Evolutionary conservation across 2,797 vertebrate genomes (phyloP).

Genomic region (Sciaenops ocellatus): DNA sequence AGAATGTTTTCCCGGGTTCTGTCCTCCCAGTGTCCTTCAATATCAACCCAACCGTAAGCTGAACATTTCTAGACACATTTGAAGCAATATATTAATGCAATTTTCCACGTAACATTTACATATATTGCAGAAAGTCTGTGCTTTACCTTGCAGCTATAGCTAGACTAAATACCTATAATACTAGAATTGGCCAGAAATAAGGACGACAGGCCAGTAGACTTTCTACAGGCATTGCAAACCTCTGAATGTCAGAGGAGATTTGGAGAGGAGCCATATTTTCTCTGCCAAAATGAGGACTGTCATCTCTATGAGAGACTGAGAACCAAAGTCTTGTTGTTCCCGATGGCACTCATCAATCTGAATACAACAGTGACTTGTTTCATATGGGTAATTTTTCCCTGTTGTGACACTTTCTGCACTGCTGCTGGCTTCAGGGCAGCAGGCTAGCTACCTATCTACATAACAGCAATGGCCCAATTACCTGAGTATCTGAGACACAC

Average conservation of each 20-base stretch:
- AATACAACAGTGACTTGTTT: constrained; percentile 50
- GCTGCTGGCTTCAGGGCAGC: constrained; percentile 38
- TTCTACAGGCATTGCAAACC: constrained; percentile 24
- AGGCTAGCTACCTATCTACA: constrained; percentile 32
- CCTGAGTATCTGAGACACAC: constrained; percentile 16
- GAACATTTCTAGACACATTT: constrained; percentile 14
- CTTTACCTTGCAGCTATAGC: constrained; percentile 33
- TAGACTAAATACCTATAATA: constrained; percentile 23
- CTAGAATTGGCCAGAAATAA: constrained; percentile 5
- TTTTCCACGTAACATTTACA: constrained; percentile 19
- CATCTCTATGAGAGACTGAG: constrained; percentile 23
- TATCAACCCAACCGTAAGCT: background rate
- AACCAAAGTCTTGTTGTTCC: constrained; percentile 45
- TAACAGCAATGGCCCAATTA: constrained; percentile 39
- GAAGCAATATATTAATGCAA: background rate
- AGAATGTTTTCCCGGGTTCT: background rate
- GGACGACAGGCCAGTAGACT: constrained; percentile 8
- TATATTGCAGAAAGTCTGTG: background rate
- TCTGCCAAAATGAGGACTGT: constrained; percentile 31
- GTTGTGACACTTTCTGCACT: constrained; percentile 30
- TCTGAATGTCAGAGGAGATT: constrained; percentile 52
- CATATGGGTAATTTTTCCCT: constrained; percentile 39
- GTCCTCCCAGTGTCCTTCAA: constrained; percentile 28
- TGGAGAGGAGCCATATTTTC: constrained; percentile 38
- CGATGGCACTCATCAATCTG: constrained; percentile 54